A percentile compares a stretch with the other conserved stretches of the same genome.
Evolutionary conservation across 2,888 invertebrate species (phyloP).

Genomic region (Alcis repandata): DNA sequence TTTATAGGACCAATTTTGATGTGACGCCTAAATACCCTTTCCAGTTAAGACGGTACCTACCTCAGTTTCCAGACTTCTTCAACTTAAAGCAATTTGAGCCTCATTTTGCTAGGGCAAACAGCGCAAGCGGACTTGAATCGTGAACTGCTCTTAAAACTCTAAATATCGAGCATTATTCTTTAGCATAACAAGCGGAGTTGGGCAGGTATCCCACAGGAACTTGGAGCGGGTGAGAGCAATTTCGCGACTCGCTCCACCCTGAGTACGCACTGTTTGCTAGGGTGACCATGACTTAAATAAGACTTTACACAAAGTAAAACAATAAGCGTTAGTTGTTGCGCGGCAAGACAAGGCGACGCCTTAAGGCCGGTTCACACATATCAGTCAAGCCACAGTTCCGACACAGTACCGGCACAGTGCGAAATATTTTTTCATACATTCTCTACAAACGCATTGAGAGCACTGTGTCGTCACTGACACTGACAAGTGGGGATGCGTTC

Average conservation of each 20-base stretch:
- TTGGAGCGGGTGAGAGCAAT: conserved; percentile 65
- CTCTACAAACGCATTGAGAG: too few relatives aligned
- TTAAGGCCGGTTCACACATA: too few relatives aligned
- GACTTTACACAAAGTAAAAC: neutral
- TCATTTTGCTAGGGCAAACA: conserved; percentile 35
- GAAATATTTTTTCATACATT: too few relatives aligned
- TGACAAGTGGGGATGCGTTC: too few relatives aligned
- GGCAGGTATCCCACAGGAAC: conserved; percentile 61
- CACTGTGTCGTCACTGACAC: too few relatives aligned
- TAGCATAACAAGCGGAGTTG: conserved; percentile 59
- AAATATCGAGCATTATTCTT: conserved; percentile 62
- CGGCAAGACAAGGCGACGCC: too few relatives aligned
- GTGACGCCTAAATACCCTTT: too few relatives aligned
- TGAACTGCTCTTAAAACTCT: conserved; percentile 50
- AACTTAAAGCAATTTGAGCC: conserved; percentile 29
- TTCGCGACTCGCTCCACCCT: conserved; percentile 68
- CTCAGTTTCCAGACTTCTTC: conserved; percentile 17
- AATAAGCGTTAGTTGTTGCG: too few relatives aligned
- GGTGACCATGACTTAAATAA: conserved; percentile 2
- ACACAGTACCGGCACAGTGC: too few relatives aligned
- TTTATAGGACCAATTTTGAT: too few relatives aligned
- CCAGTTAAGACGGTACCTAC: too few relatives aligned
- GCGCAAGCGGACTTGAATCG: conserved; percentile 44
- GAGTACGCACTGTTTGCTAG: conserved; percentile 64
- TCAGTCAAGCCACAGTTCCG: too few relatives aligned